Conservation (phyloP, 2,113 vertebrate genomes). For the Regulus satrapa region DNA sequence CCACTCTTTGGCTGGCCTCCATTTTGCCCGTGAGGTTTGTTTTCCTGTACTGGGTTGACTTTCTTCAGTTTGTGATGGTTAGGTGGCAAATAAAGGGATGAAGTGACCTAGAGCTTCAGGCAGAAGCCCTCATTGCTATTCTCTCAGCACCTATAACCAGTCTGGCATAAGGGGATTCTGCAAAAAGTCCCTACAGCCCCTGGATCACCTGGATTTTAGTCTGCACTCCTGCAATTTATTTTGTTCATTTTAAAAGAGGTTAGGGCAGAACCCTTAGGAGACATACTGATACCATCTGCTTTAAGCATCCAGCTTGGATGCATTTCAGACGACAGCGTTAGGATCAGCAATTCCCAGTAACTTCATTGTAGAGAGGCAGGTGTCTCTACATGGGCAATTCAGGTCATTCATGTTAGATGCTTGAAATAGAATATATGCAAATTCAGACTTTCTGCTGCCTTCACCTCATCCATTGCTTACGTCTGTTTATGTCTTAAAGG, state of each 20-base stretch:
- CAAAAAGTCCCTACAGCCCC: not conserved
- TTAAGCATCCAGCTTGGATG: conserved; percentile 34
- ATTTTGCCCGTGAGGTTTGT: not conserved
- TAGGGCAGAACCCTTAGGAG: not conserved
- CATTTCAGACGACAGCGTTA: not conserved
- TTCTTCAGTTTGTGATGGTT: not conserved
- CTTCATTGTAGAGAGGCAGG: conserved; percentile 1
- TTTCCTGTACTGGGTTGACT: not conserved
- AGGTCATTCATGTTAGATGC: conserved; percentile 17
- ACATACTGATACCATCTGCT: conserved; percentile 45
- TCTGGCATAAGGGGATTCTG: not conserved
- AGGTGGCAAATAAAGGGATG: not conserved
- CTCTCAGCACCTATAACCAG: not conserved
- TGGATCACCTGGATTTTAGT: not conserved
- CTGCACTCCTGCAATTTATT: not conserved
- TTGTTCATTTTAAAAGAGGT: not conserved
- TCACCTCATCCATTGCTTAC: not conserved
- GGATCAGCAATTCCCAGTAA: not conserved
- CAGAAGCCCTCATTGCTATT: rapidly evolving
- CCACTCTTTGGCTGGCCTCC: not conserved
- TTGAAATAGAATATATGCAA: conserved; percentile 20
- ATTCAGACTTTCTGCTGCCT: not conserved
- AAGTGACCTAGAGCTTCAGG: not conserved
- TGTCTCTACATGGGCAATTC: not conserved
- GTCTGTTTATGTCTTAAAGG: not conserved